Conservation (phyloP, 2,113 vertebrate species). For the Charina bottae region DNA sequence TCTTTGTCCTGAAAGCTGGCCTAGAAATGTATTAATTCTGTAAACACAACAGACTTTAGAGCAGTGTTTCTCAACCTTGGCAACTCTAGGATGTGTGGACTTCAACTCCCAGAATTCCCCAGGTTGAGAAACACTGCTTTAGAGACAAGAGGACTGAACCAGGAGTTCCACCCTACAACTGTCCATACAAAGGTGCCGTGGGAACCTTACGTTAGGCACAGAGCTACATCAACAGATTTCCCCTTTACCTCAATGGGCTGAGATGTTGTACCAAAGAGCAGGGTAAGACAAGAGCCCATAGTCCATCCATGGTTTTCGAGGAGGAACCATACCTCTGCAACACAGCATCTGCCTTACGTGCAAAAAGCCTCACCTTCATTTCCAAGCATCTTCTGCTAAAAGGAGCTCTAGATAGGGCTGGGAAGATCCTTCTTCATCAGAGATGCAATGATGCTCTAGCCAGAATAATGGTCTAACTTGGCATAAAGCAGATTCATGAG, state of each 20-base stretch:
- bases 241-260: background rate
- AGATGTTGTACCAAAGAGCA: background rate
- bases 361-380: background rate
- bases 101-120: too few relatives aligned
- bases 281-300: background rate
- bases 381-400: background rate
- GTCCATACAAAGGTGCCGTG: background rate
- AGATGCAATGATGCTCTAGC: too few relatives aligned
- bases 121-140: background rate
- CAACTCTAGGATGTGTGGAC: too few relatives aligned
- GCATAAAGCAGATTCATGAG: background rate
- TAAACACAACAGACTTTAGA: background rate
- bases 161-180: background rate
- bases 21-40: background rate
- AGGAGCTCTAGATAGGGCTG: background rate
- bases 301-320: background rate
- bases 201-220: background rate
- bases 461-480: background rate
- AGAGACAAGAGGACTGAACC: background rate
- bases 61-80: too few relatives aligned
- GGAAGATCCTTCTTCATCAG: background rate
- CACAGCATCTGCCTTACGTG: background rate
- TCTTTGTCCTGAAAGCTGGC: background rate
- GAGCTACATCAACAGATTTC: background rate
- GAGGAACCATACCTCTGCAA: background rate